Conservation (phyloP, 2,888 invertebrate species). For the Venustoraphidia nigricollis region DNA sequence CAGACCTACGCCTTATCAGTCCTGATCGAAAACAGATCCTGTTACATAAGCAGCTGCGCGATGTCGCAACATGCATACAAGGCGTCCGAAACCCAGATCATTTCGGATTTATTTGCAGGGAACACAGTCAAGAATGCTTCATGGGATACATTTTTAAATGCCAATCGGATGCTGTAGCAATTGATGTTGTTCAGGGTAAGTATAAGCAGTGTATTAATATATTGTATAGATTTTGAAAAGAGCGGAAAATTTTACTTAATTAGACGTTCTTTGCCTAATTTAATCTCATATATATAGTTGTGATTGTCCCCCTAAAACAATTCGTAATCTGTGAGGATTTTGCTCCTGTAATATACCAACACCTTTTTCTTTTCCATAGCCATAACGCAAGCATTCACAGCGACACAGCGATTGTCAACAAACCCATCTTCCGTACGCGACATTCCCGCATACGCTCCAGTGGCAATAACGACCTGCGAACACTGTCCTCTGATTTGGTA, state of each 20-base stretch:
- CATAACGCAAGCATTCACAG: constrained; percentile 60
- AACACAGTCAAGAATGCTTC: constrained; percentile 43
- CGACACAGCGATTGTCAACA: constrained; percentile 23
- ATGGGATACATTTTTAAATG: constrained; percentile 85
- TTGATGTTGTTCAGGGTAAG: constrained; percentile 62
- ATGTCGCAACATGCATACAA: constrained; percentile 76
- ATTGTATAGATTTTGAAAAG: no score
- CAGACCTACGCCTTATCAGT: constrained; percentile 79
- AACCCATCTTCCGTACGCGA: constrained; percentile 16
- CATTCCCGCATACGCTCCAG: constrained; percentile 25
- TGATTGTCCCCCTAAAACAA: no score
- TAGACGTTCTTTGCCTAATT: background rate
- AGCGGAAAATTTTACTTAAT: background rate
- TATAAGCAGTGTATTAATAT: background rate
- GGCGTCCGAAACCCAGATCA: constrained; percentile 71
- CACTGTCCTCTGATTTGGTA: constrained; percentile 95
- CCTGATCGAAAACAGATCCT: constrained; percentile 84
- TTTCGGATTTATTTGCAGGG: constrained; percentile 89
- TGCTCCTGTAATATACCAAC: background rate
- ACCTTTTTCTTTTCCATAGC: constrained; percentile 33
- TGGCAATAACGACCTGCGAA: constrained; percentile 68
- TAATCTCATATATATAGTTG: no score
- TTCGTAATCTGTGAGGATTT: background rate
- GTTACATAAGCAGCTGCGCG: constrained; percentile 73
- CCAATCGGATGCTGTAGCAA: constrained; percentile 68